These are phyloP conservation scores for Lasioglossum lativentre DNA, from an alignment of 2,888 invertebrate species.

Conservation along the genomic window DNA sequence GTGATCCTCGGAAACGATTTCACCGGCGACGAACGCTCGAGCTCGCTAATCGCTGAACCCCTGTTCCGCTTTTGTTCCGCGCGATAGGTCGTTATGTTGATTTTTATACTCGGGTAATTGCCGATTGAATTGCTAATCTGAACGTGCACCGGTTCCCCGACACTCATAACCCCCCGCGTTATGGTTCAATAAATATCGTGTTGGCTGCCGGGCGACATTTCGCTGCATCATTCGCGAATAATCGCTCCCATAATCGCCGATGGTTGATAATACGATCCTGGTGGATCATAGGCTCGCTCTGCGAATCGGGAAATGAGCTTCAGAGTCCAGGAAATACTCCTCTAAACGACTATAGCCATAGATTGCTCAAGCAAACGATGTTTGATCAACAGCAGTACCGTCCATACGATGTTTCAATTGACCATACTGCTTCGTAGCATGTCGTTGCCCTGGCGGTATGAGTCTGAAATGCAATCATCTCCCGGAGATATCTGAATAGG, in stretches of 20 bases:
- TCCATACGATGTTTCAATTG: not conserved
- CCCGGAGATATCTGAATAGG: not conserved
- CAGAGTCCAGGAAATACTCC: not conserved
- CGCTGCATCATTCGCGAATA: conserved; percentile 13
- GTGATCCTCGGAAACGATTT: not conserved
- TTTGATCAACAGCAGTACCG: not conserved
- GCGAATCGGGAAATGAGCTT: not conserved
- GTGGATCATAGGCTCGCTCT: not conserved
- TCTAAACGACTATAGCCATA: not conserved
- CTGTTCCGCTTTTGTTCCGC: not conserved
- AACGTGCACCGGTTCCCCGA: not conserved
- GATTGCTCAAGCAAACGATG: not conserved
- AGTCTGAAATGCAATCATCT: not conserved
- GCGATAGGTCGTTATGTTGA: not conserved
- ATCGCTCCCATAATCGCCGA: conserved; percentile 23
- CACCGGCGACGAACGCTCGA: not conserved
- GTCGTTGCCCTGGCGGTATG: not conserved
- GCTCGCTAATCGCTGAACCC: not conserved
- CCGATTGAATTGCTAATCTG: conserved; percentile 40
- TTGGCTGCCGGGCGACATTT: not conserved
- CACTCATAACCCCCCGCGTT: conserved; percentile 21
- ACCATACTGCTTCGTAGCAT: not conserved
- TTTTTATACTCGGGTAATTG: conserved; percentile 34
- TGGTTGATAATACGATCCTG: conserved; percentile 15
- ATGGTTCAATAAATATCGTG: conserved; percentile 30